Evolutionary conservation across 2,797 vertebrate genomes (phyloP).

Genomic region (Bucorvus abyssinicus): DNA sequence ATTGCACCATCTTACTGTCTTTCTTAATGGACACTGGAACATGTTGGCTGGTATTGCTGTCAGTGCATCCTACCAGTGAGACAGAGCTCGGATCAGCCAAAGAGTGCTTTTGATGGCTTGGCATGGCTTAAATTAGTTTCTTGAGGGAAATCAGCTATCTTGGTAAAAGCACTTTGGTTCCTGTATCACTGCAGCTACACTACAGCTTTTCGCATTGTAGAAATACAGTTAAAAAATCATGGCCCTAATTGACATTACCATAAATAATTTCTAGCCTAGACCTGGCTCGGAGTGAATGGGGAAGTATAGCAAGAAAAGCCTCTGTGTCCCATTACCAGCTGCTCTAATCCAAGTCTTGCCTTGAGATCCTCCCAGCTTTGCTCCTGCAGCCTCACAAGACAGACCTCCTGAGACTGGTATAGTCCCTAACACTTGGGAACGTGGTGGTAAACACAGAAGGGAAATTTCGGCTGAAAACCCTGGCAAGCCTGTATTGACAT

Average conservation of each 20-base stretch:
- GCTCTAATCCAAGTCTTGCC: not conserved
- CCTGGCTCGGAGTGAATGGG: slow-evolving; percentile 52
- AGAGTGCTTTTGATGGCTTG: slow-evolving; percentile 61
- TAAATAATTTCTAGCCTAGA: slow-evolving; percentile 62
- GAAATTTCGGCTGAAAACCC: not conserved
- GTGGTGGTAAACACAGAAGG: not conserved
- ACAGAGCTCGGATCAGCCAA: slow-evolving; percentile 36
- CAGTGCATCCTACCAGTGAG: slow-evolving; percentile 27
- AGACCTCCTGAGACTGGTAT: not conserved
- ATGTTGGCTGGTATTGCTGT: slow-evolving; percentile 22
- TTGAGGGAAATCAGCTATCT: slow-evolving; percentile 66
- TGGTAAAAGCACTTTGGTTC: slow-evolving; percentile 66
- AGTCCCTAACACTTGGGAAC: not conserved
- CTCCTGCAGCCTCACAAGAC: not conserved
- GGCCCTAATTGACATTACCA: slow-evolving; percentile 67
- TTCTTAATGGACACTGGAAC: slow-evolving; percentile 35
- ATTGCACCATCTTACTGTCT: slow-evolving; percentile 8
- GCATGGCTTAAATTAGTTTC: slow-evolving; percentile 61
- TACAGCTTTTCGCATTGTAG: slow-evolving; percentile 29
- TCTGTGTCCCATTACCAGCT: not conserved
- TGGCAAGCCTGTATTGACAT: not conserved
- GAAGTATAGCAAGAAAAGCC: slow-evolving; percentile 24
- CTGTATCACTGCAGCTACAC: slow-evolving; percentile 48
- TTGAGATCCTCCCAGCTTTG: not conserved
- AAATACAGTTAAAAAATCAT: slow-evolving; percentile 69